These are phyloP conservation scores for Buceros bicornis DNA, from an alignment of 2,797 vertebrate species.

Conservation along the genomic window DNA sequence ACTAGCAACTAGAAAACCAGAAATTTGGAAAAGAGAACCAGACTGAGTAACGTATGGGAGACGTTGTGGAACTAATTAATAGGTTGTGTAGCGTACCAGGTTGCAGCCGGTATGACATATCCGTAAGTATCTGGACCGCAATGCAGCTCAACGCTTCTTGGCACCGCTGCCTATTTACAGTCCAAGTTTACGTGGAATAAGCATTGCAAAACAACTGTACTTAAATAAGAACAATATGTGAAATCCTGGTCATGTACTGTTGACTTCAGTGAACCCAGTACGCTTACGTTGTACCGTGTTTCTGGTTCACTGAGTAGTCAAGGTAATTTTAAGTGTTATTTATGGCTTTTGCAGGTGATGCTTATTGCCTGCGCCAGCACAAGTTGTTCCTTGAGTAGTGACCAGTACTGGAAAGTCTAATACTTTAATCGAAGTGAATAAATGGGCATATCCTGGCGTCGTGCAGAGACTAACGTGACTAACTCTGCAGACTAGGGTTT, in stretches of 20 bases:
- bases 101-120: neutral
- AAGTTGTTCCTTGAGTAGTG: neutral
- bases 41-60: neutral
- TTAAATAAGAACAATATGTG: conserved; percentile 71
- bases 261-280: conserved; percentile 1
- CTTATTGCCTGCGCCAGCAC: neutral
- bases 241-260: conserved; percentile 9
- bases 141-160: conserved; percentile 10
- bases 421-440: neutral
- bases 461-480: neutral
- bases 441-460: neutral
- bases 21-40: neutral
- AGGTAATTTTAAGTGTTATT: neutral
- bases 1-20: conserved; percentile 11
- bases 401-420: neutral
- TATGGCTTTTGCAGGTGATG: neutral
- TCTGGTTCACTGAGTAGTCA: neutral
- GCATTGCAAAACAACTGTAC: conserved; percentile 48
- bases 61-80: conserved; percentile 54
- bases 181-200: conserved; percentile 57
- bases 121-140: neutral
- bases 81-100: neutral
- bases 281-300: neutral
- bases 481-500: neutral
- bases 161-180: conserved; percentile 33